A percentile compares a stretch with the other conserved stretches of the same genome.
Evolutionary conservation across 2,888 invertebrate genomes (phyloP).

Genomic region (Cheilosia grossa): DNA sequence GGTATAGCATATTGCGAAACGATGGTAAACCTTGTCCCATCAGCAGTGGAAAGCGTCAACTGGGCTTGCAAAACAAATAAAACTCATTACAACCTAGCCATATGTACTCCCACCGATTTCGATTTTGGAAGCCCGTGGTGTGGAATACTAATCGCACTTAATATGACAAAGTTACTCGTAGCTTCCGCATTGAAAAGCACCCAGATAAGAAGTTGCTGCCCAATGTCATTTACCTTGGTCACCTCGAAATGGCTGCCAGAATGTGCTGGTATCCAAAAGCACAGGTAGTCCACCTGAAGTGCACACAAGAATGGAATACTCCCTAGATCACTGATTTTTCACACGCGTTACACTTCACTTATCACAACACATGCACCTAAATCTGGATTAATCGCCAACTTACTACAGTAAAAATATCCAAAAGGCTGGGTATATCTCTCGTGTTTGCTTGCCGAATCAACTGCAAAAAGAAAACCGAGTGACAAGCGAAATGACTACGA

Average conservation of each 20-base stretch:
- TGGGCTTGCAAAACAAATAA: slow-evolving; percentile 7
- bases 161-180: slow-evolving; percentile 29
- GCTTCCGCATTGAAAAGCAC: slow-evolving; percentile 34
- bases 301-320: slow-evolving; percentile 10
- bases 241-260: neutral
- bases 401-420: neutral
- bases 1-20: slow-evolving; percentile 35
- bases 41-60: slow-evolving; percentile 21
- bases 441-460: slow-evolving; percentile 1
- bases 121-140: slow-evolving; percentile 36
- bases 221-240: slow-evolving; percentile 46
- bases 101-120: slow-evolving; percentile 41
- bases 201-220: slow-evolving; percentile 5
- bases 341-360: slow-evolving; percentile 49
- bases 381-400: neutral
- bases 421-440: slow-evolving; percentile 2
- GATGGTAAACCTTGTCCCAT: slow-evolving; percentile 7
- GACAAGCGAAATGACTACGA: slow-evolving; percentile 27
- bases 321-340: slow-evolving; percentile 21
- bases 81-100: slow-evolving; percentile 23
- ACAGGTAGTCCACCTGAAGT: slow-evolving; percentile 27
- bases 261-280: slow-evolving; percentile 43
- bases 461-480: slow-evolving; percentile 1
- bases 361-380: slow-evolving; percentile 1
- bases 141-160: slow-evolving; percentile 59